phyloP scores from a whole-genome alignment of 2,113 vertebrate species.

The Spilogale gracilis region DNA sequence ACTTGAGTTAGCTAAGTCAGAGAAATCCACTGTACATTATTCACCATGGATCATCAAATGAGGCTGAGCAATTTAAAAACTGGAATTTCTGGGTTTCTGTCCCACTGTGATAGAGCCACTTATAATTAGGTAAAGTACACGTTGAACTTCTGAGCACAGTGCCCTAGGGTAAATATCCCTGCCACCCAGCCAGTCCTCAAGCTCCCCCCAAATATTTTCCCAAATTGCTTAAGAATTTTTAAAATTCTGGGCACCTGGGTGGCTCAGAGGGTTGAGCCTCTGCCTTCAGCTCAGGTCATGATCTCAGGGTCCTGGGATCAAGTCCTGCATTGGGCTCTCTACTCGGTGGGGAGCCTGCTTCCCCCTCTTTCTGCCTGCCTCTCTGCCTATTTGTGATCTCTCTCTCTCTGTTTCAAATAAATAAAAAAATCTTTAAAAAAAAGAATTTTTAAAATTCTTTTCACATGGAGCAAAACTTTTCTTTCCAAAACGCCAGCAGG shows the following conservation, averaged over 20 bases:
- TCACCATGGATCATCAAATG: not conserved
- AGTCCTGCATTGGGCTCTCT: no score
- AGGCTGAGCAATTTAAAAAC: not conserved
- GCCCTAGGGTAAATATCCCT: conserved; percentile 30
- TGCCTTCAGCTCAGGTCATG: no score
- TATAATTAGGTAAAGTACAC: not conserved
- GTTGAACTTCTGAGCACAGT: conserved; percentile 29
- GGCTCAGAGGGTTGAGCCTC: no score
- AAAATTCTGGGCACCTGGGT: not conserved
- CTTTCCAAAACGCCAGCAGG: conserved; percentile 1
- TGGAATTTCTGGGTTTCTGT: not conserved
- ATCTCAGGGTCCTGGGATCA: no score
- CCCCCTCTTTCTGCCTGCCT: no score
- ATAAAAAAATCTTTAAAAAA: no score
- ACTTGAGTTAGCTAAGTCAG: not conserved
- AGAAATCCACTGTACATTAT: not conserved
- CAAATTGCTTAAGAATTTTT: not conserved
- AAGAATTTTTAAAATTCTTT: not conserved
- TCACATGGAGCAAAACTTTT: not conserved
- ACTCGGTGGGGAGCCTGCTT: no score
- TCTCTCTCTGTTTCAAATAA: no score
- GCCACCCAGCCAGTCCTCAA: not conserved
- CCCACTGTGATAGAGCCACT: not conserved
- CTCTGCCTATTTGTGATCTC: no score
- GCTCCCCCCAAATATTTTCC: not conserved